These are phyloP conservation scores for Ephydatia muelleri DNA, from an alignment of 37 sponge, comb jelly and placozoan species.

Conservation along the genomic window DNA sequence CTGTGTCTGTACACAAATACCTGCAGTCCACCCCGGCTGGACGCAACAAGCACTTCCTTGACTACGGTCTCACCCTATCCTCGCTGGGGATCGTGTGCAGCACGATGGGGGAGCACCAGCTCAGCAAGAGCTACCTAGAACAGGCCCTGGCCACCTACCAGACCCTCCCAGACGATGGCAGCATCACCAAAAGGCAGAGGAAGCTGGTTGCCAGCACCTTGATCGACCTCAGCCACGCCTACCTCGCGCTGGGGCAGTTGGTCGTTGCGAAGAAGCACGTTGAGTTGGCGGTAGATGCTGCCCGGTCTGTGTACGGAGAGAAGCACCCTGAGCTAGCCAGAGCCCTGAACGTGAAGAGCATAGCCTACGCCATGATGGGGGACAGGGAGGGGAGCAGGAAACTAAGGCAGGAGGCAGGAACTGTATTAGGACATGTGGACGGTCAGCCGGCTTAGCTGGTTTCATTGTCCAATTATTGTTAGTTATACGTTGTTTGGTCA, in stretches of 20 bases:
- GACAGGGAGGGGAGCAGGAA: slow-evolving; percentile 51
- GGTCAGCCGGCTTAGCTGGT: background rate
- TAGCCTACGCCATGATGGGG: slow-evolving; percentile 58
- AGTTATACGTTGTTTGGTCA: too few species aligned
- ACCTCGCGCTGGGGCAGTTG: slow-evolving; percentile 58
- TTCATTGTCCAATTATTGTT: background rate
- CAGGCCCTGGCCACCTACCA: slow-evolving; percentile 58
- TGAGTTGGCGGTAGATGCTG: slow-evolving; percentile 38
- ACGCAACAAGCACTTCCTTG: background rate
- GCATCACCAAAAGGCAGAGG: slow-evolving; percentile 29
- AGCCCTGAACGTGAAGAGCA: slow-evolving; percentile 45
- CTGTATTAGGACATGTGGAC: background rate
- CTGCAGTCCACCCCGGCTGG: slow-evolving; percentile 6
- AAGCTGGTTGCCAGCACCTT: slow-evolving; percentile 52
- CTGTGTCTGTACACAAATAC: slow-evolving; percentile 30
- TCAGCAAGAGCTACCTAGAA: slow-evolving; percentile 51
- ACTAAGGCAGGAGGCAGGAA: slow-evolving; percentile 49
- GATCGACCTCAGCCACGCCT: slow-evolving; percentile 71
- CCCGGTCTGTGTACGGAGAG: slow-evolving; percentile 38
- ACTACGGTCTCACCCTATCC: slow-evolving; percentile 45
- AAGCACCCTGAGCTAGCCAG: slow-evolving; percentile 60
- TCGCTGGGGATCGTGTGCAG: slow-evolving; percentile 53
- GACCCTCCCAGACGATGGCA: slow-evolving; percentile 44
- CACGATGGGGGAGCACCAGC: slow-evolving; percentile 41
- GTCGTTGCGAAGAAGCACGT: slow-evolving; percentile 66